Evolutionary conservation across 2,888 invertebrate species (phyloP), one percentile per base, ranked within the genome.

Genomic region (Pelosia muscerda): DNA sequence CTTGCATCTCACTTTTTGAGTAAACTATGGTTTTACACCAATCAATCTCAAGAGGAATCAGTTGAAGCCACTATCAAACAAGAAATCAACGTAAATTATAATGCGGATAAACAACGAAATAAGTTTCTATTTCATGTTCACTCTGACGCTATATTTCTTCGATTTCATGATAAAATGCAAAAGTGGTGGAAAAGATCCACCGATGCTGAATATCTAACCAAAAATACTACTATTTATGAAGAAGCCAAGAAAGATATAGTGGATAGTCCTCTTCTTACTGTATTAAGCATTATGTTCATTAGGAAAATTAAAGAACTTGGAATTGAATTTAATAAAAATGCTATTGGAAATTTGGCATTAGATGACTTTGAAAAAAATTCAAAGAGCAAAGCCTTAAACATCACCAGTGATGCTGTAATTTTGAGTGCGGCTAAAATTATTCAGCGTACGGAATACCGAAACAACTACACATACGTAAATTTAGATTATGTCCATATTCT

Each of bases 1-100:
- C 72, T 79, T 54, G 86, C 84, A 0, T 66, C 77, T 66, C 80
- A 84, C 15, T 87, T 84, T 77, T 73, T 87, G 34, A 66, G 66
- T 31, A 83, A 83, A 64, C 72, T 87, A 59, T 87, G 86, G 84
- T 86, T 87, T 77, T 87, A 86, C 42, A 81, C 87, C n/a, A 79
- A 84, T 63, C 88, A 87, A 77, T 81, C 83, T n/a, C 84, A 84
- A 66, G 85, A 87, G 69, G 80, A 81, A 59, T 66, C 71, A 67
- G 81, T 87, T 6, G 87, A 87, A 78, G 28, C 3, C 2, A 81
- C 80, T 56, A 53, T 86, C 5, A 87, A 87, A 69, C 69, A 65
- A 9, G 83, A 84, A 75, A 86, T 87, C 22, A 77, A 80, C 65
- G 56, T 68, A 22, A 71, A 81, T 26, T 83, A 85, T 68, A 81